phyloP scores from a whole-genome alignment of 64 coral and sea anemone species.

The Montipora efflorescens region DNA sequence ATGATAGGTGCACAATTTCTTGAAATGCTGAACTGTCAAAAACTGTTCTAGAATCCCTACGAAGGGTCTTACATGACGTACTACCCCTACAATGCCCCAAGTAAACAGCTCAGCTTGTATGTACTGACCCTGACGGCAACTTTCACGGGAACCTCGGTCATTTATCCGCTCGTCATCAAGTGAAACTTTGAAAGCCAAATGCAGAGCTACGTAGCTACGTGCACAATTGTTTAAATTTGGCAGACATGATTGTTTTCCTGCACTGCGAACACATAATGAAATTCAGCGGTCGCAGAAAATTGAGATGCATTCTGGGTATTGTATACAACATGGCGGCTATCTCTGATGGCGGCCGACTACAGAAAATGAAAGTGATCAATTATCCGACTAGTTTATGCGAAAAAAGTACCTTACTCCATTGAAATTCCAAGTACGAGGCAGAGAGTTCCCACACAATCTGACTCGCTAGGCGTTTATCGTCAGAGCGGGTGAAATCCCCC shows the following conservation, averaged over 20 bases:
- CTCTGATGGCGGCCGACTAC: too few species aligned
- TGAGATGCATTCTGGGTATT: constrained; percentile 39
- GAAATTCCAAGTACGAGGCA: constrained; percentile 36
- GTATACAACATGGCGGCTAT: constrained; percentile 44
- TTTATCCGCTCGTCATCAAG: constrained; percentile 13
- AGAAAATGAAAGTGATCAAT: background rate
- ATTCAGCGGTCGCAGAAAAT: constrained; percentile 37
- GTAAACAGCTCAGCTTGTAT: background rate
- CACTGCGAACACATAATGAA: background rate
- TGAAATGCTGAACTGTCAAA: too few species aligned
- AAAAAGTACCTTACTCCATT: too few species aligned
- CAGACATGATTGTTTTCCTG: constrained; percentile 46
- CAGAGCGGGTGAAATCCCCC: constrained; percentile 36
- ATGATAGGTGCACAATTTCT: too few species aligned
- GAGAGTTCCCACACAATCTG: constrained; percentile 29
- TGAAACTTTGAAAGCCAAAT: too few species aligned
- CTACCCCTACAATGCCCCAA: too few species aligned
- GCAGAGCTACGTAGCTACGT: too few species aligned
- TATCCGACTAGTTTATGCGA: too few species aligned
- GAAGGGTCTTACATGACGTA: too few species aligned
- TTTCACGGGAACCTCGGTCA: constrained; percentile 91
- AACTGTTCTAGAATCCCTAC: too few species aligned
- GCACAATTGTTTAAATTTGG: background rate
- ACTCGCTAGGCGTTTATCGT: constrained; percentile 10
- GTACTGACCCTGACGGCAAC: constrained; percentile 90